Base-by-base conservation (phyloP, 1,140 invertebrate genomes). In the Zaprionus camerounensis region DNA sequence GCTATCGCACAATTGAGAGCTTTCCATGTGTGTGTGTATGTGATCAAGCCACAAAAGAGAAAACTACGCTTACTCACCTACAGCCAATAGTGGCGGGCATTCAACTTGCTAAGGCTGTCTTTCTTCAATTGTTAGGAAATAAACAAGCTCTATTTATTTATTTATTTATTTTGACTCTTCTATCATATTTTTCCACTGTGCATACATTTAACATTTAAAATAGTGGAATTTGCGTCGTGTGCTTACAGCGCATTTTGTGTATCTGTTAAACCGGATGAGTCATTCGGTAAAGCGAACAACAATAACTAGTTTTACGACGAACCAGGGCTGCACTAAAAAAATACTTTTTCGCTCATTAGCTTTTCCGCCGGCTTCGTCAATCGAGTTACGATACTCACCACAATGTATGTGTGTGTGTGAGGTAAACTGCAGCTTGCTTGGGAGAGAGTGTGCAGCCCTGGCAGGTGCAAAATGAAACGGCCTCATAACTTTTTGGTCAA, bases 1-100 rank as follows among this genome's bases (percentile, higher is more conserved):
- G 46, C 41, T 46, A 46, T 46, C 71, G 24, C 57, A 78, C 36
- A 79, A 64, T 24, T 57, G 65, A 76, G 71, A 67, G 82, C 78
- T 72, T 56, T 65, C 51, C 61, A 63, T 67, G 36, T 72, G 57
- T 69, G 34, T 73, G 70, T 65, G 61, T 80, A 68, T 58, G 81
- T 72, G 78, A 46, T 69, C 71, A 49, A 74, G 81, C 85, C 85
- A 73, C 85, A 88, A 90, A 88, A 88, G 84, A 88, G 84, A 88
- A 88, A 88, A 88, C 85, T 90, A 81, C 78, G 78, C 66, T 56
- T 59, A 70, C 78, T 88, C 58, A 24, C 85, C 81, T 90, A 79
- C 78, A 44, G 26, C 71, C 36, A n/a, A 55, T 70, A 41, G 12
- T 3, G n/a, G 1, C 15, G 9, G 67, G 65, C 38, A 38, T 58